Evolutionary conservation across 2,888 invertebrate species (phyloP).

Genomic region (Sylvicola fuscatus): DNA sequence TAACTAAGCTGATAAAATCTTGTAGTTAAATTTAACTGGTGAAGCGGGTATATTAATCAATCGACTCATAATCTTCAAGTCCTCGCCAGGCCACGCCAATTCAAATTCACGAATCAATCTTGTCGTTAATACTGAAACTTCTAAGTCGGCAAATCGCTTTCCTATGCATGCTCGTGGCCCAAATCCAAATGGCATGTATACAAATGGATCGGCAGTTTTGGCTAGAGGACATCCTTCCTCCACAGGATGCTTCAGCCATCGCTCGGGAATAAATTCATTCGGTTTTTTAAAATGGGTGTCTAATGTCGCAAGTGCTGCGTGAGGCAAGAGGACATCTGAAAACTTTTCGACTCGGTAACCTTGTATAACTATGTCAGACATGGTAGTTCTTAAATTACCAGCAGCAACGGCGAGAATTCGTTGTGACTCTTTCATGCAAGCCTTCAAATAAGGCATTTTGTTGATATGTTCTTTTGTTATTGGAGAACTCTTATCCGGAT

Average conservation of each 20-base stretch:
- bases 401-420: conserved; percentile 36
- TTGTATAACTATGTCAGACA: conserved; percentile 33
- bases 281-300: conserved; percentile 41
- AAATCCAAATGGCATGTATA: conserved; percentile 42
- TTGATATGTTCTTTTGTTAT: conserved; percentile 25
- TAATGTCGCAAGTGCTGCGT: too few species aligned
- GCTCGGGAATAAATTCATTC: conserved; percentile 45
- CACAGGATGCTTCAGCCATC: conserved; percentile 36
- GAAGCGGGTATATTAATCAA: background rate
- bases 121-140: conserved; percentile 34
- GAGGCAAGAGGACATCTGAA: conserved; percentile 53
- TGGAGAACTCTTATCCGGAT: conserved; percentile 22
- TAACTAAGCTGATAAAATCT: too few species aligned
- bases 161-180: conserved; percentile 52
- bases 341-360: conserved; percentile 40
- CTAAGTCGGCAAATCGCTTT: conserved; percentile 50
- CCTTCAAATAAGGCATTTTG: conserved; percentile 38
- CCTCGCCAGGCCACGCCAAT: background rate
- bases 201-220: conserved; percentile 14
- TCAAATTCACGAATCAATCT: conserved; percentile 8
- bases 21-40: background rate
- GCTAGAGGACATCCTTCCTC: conserved; percentile 3
- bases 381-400: conserved; percentile 31
- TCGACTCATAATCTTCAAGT: background rate
- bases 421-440: conserved; percentile 50